These are phyloP conservation scores for Tor tambroides DNA, from an alignment of 2,113 vertebrate genomes.

Conservation along the genomic window DNA sequence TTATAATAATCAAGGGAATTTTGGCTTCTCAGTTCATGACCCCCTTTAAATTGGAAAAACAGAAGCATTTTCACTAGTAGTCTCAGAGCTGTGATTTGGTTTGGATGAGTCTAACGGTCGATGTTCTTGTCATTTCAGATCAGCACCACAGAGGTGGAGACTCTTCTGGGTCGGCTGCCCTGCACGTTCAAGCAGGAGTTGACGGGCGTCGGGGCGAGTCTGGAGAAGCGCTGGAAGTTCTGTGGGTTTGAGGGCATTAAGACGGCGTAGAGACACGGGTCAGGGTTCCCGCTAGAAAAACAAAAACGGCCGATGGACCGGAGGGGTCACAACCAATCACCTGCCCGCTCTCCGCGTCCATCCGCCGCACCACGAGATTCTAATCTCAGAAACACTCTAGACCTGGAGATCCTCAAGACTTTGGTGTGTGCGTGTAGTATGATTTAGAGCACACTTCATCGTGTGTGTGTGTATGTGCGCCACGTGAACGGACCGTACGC, in stretches of 20 bases:
- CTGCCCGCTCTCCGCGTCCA: conserved; percentile 16
- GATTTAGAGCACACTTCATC: conserved; percentile 27
- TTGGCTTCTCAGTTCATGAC: no score
- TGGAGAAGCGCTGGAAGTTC: conserved; percentile 97
- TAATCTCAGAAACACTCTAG: conserved; percentile 10
- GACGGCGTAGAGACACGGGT: conserved; percentile 76
- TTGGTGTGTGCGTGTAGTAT: conserved; percentile 40
- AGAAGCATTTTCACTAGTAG: not conserved
- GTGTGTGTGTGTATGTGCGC: conserved; percentile 32
- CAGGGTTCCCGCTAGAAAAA: not conserved
- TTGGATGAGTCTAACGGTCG: not conserved
- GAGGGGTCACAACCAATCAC: conserved; percentile 10
- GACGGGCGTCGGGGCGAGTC: conserved; percentile 91
- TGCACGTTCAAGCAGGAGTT: conserved; percentile 94
- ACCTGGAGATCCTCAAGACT: conserved; percentile 40
- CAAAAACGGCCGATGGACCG: not conserved
- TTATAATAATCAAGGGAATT: no score
- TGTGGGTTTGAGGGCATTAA: conserved; percentile 94
- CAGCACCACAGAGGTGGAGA: conserved; percentile 86
- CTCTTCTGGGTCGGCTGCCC: conserved; percentile 88
- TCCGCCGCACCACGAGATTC: not conserved
- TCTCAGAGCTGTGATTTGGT: not conserved
- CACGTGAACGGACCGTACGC: conserved; percentile 50
- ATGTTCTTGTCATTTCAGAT: conserved; percentile 75
- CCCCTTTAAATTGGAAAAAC: not conserved